These are phyloP conservation scores for Galerucella nymphaeae DNA, from an alignment of 2,888 invertebrate species.

Conservation along the genomic window DNA sequence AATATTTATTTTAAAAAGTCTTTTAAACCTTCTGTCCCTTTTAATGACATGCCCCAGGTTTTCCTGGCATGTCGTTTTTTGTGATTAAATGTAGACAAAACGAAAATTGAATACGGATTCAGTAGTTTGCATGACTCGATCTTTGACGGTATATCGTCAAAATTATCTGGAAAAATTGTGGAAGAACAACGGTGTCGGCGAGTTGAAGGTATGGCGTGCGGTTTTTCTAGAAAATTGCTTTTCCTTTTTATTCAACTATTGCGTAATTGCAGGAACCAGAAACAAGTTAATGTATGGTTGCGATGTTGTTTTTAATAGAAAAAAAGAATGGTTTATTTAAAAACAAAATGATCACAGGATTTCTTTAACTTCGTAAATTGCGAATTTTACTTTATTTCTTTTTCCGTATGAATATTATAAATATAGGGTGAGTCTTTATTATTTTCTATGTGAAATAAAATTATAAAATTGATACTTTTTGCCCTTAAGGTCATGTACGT, in stretches of 20 bases:
- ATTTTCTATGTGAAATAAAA: no score
- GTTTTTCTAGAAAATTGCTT: conserved; percentile 12
- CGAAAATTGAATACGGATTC: conserved; percentile 41
- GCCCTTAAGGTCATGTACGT: no score
- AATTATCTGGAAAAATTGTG: conserved; percentile 30
- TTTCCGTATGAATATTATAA: no score
- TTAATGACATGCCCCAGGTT: background rate
- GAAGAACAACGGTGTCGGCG: conserved; percentile 33
- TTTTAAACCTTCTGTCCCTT: background rate
- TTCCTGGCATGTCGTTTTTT: conserved; percentile 31
- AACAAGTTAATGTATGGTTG: conserved; percentile 7
- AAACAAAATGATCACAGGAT: background rate
- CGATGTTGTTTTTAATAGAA: background rate
- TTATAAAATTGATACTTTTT: no score
- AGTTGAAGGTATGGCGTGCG: conserved; percentile 27
- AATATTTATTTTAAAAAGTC: background rate
- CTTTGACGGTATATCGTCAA: conserved; percentile 22
- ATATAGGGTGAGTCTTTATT: no score
- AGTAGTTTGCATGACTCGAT: conserved; percentile 38
- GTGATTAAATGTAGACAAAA: conserved; percentile 40
- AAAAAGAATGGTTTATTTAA: background rate
- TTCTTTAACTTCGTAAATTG: no score
- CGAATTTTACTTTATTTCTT: no score
- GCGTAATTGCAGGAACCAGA: conserved; percentile 11
- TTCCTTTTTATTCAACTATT: conserved; percentile 5